Evolutionary conservation across 2,797 vertebrate species (phyloP).

Genomic region (Hyperoplus lanceolatus): DNA sequence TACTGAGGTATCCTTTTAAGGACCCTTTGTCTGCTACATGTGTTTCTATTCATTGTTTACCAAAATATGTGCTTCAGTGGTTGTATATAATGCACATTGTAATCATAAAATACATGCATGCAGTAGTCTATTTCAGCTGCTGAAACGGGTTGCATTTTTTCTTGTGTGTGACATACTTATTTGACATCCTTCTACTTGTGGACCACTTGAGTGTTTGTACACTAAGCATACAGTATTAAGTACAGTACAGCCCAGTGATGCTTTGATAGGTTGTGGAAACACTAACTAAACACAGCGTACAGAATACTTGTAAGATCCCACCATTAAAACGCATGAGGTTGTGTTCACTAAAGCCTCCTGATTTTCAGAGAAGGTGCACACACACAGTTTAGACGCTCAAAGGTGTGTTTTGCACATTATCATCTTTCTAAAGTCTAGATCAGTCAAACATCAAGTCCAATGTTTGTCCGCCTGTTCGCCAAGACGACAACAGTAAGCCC

Average conservation of each 20-base stretch:
- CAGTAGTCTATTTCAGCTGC: not conserved
- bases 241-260: not conserved
- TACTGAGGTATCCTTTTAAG: constrained; percentile 5
- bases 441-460: constrained; percentile 34
- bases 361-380: constrained; percentile 7
- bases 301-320: constrained; percentile 3
- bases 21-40: not conserved
- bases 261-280: constrained; percentile 5
- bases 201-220: not conserved
- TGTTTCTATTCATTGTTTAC: constrained; percentile 11
- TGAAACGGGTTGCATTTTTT: not conserved
- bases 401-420: constrained; percentile 18
- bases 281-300: not conserved
- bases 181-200: not conserved
- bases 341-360: constrained; percentile 18
- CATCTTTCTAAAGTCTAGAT: constrained; percentile 24
- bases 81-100: not conserved
- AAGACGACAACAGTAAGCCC: constrained; percentile 27
- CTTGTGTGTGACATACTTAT: not conserved
- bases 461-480: constrained; percentile 42
- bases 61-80: not conserved
- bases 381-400: constrained; percentile 17
- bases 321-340: not conserved
- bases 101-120: not conserved
- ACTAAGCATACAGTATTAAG: not conserved